A percentile compares a stretch with the other conserved stretches of the same genome.
Conservation (phyloP, 2,113 vertebrate genomes). For the Arvicanthis niloticus region DNA sequence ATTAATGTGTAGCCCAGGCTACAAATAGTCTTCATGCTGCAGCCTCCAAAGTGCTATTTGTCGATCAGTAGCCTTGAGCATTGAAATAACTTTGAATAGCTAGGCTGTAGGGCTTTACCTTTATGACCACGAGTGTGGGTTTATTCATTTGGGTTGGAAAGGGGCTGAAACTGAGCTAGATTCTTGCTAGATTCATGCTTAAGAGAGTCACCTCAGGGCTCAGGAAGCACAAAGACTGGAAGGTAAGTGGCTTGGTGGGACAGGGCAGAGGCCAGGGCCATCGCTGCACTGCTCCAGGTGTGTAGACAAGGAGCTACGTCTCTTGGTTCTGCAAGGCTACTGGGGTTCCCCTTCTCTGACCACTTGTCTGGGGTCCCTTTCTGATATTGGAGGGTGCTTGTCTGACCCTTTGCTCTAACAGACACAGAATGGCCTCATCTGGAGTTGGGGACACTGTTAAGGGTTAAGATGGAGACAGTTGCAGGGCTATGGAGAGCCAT, state of each 20-base stretch:
- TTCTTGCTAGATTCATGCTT: background rate
- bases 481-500: background rate
- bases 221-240: background rate
- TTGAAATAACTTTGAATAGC: background rate
- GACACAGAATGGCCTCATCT: background rate
- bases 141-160: slow-evolving; percentile 21
- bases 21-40: background rate
- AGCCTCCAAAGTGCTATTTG: background rate
- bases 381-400: background rate
- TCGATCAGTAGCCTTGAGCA: background rate
- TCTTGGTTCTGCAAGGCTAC: background rate
- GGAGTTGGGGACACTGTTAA: background rate
- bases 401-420: background rate
- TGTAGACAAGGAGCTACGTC: background rate
- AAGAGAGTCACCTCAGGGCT: background rate
- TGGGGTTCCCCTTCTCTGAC: background rate
- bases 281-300: background rate
- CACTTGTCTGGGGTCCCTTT: background rate
- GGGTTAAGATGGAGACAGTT: background rate
- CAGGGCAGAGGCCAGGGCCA: background rate
- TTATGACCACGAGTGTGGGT: background rate
- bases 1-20: background rate
- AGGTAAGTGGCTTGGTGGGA: background rate
- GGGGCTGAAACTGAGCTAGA: background rate
- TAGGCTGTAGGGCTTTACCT: background rate